Conservation (phyloP, 2,888 invertebrate genomes). For the Scaptomyza caliginosa region DNA sequence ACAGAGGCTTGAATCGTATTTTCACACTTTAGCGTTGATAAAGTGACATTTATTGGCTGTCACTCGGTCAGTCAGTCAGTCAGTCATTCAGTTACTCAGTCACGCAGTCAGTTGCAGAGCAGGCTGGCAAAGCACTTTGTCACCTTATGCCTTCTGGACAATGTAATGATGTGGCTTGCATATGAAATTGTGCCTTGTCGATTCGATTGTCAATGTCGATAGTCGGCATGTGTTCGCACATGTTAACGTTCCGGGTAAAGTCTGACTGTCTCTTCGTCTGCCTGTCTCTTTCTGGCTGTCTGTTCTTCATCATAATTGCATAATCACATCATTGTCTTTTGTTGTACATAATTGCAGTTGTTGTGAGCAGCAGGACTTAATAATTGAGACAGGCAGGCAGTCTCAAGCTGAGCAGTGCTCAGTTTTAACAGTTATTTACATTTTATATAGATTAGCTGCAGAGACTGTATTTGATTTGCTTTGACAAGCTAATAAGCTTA, state of each 20-base stretch:
- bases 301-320: constrained; percentile 32
- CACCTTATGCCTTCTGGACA: constrained; percentile 53
- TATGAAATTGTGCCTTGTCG: constrained; percentile 49
- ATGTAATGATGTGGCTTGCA: constrained; percentile 73
- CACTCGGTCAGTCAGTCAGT: constrained; percentile 37
- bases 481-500: not conserved
- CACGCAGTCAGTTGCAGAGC: constrained; percentile 17
- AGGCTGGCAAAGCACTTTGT: constrained; percentile 52
- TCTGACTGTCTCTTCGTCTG: not conserved
- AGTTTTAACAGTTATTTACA: not conserved
- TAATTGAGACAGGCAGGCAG: constrained; percentile 1
- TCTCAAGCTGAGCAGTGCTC: not conserved
- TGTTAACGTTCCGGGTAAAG: constrained; percentile 10
- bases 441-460: constrained; percentile 1
- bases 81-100: constrained; percentile 12
- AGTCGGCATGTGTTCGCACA: constrained; percentile 27
- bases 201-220: not conserved
- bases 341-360: constrained; percentile 23
- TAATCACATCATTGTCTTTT: constrained; percentile 43
- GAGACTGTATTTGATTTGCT: not conserved
- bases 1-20: constrained; percentile 26
- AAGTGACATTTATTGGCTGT: constrained; percentile 74
- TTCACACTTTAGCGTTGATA: constrained; percentile 66
- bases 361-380: constrained; percentile 2
- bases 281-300: not conserved